Base-by-base conservation (phyloP, 2,113 vertebrate species). In the Lamprologus tigripictilis region DNA sequence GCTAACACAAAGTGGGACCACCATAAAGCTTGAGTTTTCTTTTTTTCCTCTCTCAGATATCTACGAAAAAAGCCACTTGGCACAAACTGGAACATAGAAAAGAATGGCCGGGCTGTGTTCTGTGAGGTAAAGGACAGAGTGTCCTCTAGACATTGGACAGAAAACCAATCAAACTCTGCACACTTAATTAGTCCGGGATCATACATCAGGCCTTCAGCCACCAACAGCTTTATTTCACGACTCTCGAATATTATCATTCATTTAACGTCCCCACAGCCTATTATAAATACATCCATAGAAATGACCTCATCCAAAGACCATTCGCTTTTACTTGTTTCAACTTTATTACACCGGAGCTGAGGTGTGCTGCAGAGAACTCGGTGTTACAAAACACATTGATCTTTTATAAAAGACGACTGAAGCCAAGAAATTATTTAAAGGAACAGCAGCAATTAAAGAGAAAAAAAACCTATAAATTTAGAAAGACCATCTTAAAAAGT, bases 101-200 rank as follows among this genome's bases (percentile, higher is more conserved):
- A 61, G 82, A 68, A 47, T 3, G 10, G 23, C 4, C 23, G 8
- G 1, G 45, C 61, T 7, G 21, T 31, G 40, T 21, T 51, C 13
- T 47, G 84, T 33, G 83, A 83, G 68, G 66, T 71, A 71, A 87
- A 94, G 92, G 93, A 88, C 90, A 9, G 9, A 7, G 57, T 11
- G 92, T 94, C 94, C 93, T 95, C 90, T 13, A 90, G 85, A 92
- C 91, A 81, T 40, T 13, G 23, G 58, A 91, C 58, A 54, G 88
- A 88, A 94, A 91, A 92, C 90, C 90, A 94, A 94, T 93, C 94
- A 95, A 90, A 93, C 79, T 81, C 57, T 42, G 68, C 89, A 87
- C 93, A 88, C 91, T 94, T 92, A 93, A 94, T 95, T 95, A 95
- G 92, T 85, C 54, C 88, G 13, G 84, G 86, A 90, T 93, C 92